Evolutionary conservation across 2,888 invertebrate genomes (phyloP), one percentile per base, ranked within the genome.

Genomic region (Phymatocera aterrima): DNA sequence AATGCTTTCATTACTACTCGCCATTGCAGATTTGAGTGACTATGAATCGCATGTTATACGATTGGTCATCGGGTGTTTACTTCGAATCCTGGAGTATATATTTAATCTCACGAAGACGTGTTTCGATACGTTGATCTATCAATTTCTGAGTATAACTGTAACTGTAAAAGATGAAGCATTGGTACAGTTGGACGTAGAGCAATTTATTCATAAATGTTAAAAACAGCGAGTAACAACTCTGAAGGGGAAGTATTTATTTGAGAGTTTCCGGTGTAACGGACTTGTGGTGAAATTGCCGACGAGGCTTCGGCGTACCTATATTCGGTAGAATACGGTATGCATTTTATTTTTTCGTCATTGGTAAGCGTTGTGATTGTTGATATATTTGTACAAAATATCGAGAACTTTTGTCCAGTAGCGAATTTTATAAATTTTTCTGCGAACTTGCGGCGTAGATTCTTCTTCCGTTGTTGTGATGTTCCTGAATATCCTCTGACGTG

Each of bases 21-120:
- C 46, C 18, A 28, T 68, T 68, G 24, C 68, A 37, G 18, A n/a
- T 34, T 18, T 46, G 43, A 68, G 68, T 68, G 68, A 24, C 43
- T 68, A 24, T 28, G 68, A 28, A 18, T 46, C n/a, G n/a, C n/a
- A n/a, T 68, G 10, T 43, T 21, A n/a, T 46, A 68, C 8, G 28
- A 0, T 28, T 64, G 1, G 24, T 43, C 15, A 28, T 68, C 37
- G 61, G 12, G 21, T 34, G 37, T 37, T 64, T 37, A 64, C 21
- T 37, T 37, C 24, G 18, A 18, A 37, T 34, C 8, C n/a, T 37
- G 37, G 18, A 15, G 6, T 37, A 18, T 37, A 18, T 37, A 10
- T 64, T 60, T 4, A 6, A 28, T 31, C 31, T 43, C 43, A 43
- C 12, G n/a, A n/a, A n/a, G n/a, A 51, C 24, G 15, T 21, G 57